Base-by-base conservation (phyloP, 2,888 invertebrate genomes). In the Trachelus tabidus region DNA sequence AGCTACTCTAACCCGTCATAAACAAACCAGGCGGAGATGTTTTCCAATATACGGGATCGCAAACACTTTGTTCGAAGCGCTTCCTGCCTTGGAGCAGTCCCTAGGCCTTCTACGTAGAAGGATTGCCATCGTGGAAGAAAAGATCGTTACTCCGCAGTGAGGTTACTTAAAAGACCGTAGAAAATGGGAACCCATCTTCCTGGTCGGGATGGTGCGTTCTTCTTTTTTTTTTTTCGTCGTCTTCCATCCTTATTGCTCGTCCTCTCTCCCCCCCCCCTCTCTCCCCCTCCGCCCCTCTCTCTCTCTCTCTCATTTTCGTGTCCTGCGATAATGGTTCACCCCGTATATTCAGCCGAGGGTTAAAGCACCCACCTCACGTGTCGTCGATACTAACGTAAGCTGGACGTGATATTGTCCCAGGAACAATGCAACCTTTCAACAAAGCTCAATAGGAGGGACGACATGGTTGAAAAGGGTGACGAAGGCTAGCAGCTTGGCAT, bases 301-400 rank as follows among this genome's bases (percentile, higher is more conserved):
- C 56, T 56, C 56, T 56, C 56, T 56, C 56, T 56, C 56, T 40
- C 15, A 1, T 9, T 56, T 23, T 56, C 56, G 0, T 56, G 15
- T 56, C 9, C 56, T 23, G 23, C 56, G 9, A 9, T 56, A 56
- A 56, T 56, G 56, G 56, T 23, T 23, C 56, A 56, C 56, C 56
- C 56, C 9, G 56, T 56, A 56, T 56, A 56, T 56, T 56, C 56
- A 56, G 56, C 23, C 23, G 23, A 56, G 56, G 56, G 23, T 56
- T 56, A 56, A 79, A 82, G 83, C 79, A 83, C 81, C 83, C 83
- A 84, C 85, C 82, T 86, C 86, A 85, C 86, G 87, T 86, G 85
- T 86, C 87, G 23, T 56, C 56, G 23, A 56, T 56, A 56, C 56
- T 23, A 56, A 56, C 56, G 56, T 56, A 56, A 56, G 56, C 71